Percentiles rank a stretch among this genome's conserved stretches.
Conservation (phyloP, 2,113 vertebrate genomes). For the Boulengeromyrus knoepffleri region DNA sequence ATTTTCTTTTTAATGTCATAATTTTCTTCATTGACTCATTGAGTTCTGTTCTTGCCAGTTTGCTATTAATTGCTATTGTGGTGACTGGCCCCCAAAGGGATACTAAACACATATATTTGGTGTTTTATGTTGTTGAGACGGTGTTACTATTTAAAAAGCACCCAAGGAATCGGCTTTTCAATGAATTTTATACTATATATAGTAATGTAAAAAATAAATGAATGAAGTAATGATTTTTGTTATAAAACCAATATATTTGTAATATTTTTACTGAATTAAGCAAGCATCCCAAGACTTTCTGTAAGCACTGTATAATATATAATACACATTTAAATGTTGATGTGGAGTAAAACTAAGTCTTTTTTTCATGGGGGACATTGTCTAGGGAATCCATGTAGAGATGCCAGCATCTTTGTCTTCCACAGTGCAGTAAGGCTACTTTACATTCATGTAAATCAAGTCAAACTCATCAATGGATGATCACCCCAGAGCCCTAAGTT, state of each 20-base stretch:
- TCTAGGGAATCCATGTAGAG: not conserved
- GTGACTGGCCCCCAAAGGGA: not conserved
- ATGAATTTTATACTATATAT: not conserved
- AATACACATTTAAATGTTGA: not conserved
- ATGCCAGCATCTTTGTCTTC: not conserved
- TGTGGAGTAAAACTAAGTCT: not conserved
- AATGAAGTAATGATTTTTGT: not conserved
- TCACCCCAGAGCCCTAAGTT: slow-evolving; percentile 9
- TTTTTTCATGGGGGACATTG: not conserved
- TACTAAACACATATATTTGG: not conserved
- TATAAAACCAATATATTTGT: not conserved
- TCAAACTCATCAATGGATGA: slow-evolving; percentile 32
- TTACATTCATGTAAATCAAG: slow-evolving; percentile 25
- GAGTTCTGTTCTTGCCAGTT: not conserved
- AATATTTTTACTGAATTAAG: not conserved
- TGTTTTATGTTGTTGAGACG: not conserved
- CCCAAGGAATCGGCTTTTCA: not conserved
- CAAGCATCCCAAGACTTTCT: not conserved
- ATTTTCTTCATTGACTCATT: not conserved
- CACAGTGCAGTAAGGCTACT: not conserved
- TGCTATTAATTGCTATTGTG: not conserved
- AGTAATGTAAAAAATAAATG: not conserved
- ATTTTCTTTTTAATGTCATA: not conserved
- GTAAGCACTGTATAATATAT: not conserved
- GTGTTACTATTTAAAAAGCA: not conserved